These are phyloP conservation scores for Tachyglossus aculeatus DNA, from an alignment of 2,797 vertebrate species.

Conservation along the genomic window DNA sequence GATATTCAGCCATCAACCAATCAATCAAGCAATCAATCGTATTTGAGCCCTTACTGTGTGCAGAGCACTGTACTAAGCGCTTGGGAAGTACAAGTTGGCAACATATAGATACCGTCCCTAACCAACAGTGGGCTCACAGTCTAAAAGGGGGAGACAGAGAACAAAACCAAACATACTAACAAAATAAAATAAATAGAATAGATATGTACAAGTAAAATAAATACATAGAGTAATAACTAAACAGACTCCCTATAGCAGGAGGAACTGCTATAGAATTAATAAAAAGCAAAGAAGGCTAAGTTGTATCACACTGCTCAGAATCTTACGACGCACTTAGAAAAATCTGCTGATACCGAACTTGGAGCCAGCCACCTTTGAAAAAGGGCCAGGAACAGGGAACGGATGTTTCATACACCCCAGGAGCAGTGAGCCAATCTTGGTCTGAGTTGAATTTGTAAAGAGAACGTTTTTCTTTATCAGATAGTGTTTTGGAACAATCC, in stretches of 20 bases:
- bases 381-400: background rate
- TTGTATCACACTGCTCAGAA: too few relatives aligned
- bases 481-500: conserved; percentile 25
- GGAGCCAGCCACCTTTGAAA: background rate
- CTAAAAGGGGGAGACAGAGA: too few relatives aligned
- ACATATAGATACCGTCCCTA: too few relatives aligned
- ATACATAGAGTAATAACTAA: background rate
- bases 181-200: background rate
- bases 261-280: too few relatives aligned
- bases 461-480: background rate
- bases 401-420: background rate
- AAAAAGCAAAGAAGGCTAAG: too few relatives aligned
- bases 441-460: background rate
- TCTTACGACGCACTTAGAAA: rapidly evolving
- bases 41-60: background rate
- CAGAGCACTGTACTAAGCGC: background rate
- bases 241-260: background rate
- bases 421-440: background rate
- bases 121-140: too few relatives aligned
- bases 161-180: too few relatives aligned
- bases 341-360: background rate
- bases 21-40: too few relatives aligned
- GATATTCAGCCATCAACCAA: too few relatives aligned
- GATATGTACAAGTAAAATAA: too few relatives aligned
- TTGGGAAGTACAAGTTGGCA: too few relatives aligned